Percentiles rank a stretch among this genome's conserved stretches.
These are phyloP conservation scores for Lampris megalopsis DNA, from an alignment of 2,113 vertebrate species.

Conservation along the genomic window DNA sequence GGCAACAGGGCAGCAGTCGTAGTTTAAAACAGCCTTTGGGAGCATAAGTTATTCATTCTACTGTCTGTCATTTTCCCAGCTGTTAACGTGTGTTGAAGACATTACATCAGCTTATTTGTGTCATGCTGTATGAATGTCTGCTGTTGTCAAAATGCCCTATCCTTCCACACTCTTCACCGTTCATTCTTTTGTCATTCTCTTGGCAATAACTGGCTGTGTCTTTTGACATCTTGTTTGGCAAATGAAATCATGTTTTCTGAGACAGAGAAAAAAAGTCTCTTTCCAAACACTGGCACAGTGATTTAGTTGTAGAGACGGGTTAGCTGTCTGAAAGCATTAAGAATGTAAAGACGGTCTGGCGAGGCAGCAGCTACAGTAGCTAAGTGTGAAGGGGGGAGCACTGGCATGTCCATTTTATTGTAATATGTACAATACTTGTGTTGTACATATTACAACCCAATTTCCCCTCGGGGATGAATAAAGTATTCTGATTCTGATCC, in stretches of 20 bases:
- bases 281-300: neutral
- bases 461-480: no score
- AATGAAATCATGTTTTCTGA: neutral
- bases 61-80: neutral
- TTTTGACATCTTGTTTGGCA: slow-evolving; percentile 1
- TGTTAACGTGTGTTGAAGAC: neutral
- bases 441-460: no score
- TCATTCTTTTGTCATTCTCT: neutral
- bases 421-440: no score
- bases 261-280: neutral
- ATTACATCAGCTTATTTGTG: neutral
- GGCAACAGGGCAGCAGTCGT: neutral
- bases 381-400: no score
- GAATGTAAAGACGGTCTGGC: no score
- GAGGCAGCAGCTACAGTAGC: no score
- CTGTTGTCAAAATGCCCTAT: neutral
- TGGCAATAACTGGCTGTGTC: neutral
- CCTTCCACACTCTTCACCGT: neutral
- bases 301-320: no score
- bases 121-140: neutral
- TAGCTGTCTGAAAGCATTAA: no score
- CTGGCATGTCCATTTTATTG: no score
- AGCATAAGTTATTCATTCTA: neutral
- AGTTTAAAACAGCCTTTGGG: neutral
- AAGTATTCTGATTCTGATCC: no score